A percentile compares a stretch with the other conserved stretches of the same genome.
Evolutionary conservation across 2,113 vertebrate species (phyloP).

Genomic region (Podilymbus podiceps): DNA sequence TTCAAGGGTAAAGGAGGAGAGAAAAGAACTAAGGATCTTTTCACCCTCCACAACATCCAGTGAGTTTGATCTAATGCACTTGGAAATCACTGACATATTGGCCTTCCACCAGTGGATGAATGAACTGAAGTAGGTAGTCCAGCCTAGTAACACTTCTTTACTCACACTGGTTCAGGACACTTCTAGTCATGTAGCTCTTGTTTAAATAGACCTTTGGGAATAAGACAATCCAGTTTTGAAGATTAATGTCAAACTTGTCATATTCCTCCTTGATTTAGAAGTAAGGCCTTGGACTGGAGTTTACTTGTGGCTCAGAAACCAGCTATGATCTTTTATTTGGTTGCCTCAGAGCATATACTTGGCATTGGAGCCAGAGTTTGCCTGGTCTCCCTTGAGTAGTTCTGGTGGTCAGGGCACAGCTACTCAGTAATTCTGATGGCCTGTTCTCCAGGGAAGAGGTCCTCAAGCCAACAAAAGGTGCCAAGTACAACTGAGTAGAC

Average conservation of each 20-base stretch:
- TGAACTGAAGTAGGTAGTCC: background rate
- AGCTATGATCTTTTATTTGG: background rate
- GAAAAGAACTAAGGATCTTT: background rate
- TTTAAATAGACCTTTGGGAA: background rate
- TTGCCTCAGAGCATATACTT: background rate
- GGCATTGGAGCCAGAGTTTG: background rate
- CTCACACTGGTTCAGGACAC: background rate
- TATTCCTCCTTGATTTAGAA: background rate
- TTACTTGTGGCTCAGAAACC: background rate
- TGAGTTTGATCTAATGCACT: background rate
- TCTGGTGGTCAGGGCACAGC: background rate
- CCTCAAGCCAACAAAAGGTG: background rate
- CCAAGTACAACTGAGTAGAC: background rate
- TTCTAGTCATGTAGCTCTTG: background rate
- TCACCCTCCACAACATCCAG: background rate
- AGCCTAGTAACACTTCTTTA: background rate
- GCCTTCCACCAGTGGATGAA: background rate
- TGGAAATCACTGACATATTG: background rate
- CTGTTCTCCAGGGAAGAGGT: background rate
- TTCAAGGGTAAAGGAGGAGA: fast-evolving
- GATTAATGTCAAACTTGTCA: background rate
- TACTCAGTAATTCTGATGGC: background rate
- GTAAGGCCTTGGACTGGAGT: background rate
- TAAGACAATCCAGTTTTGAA: background rate
- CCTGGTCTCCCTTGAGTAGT: background rate